phyloP scores from a whole-genome alignment of 2,888 invertebrate genomes.

The Chaetogeoica ovagalla region DNA sequence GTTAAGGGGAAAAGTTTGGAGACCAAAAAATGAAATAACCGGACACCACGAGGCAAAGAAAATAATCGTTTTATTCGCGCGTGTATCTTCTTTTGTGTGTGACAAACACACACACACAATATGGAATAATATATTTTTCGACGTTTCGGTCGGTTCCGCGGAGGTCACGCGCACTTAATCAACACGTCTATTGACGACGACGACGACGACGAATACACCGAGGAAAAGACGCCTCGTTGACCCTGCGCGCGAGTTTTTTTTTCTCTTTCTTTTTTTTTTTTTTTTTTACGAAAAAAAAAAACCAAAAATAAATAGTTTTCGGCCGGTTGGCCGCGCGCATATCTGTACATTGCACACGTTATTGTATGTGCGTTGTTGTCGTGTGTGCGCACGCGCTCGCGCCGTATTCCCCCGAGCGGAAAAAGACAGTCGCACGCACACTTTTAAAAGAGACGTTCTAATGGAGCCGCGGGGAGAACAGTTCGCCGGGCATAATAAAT shows the following conservation, averaged over 20 bases:
- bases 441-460: conserved; percentile 23
- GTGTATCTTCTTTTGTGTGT: conserved; percentile 18
- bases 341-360: neutral
- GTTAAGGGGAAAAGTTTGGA: too few relatives aligned
- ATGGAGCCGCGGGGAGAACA: conserved; percentile 11
- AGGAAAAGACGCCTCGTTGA: neutral
- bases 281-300: conserved; percentile 19
- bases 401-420: neutral
- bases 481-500: conserved; percentile 30
- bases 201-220: too few relatives aligned
- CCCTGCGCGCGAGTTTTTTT: neutral
- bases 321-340: neutral
- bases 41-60: neutral
- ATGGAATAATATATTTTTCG: conserved; percentile 7
- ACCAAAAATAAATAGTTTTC: conserved; percentile 4
- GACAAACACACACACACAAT: neutral
- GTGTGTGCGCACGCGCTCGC: neutral
- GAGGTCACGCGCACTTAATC: conserved; percentile 25
- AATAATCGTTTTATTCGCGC: conserved; percentile 9
- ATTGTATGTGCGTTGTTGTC: too few relatives aligned
- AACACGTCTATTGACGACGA: conserved; percentile 34
- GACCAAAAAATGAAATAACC: neutral
- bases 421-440: neutral
- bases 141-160: neutral
- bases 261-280: neutral